Conservation (phyloP, 2,113 vertebrate genomes). For the Ondatra zibethicus region DNA sequence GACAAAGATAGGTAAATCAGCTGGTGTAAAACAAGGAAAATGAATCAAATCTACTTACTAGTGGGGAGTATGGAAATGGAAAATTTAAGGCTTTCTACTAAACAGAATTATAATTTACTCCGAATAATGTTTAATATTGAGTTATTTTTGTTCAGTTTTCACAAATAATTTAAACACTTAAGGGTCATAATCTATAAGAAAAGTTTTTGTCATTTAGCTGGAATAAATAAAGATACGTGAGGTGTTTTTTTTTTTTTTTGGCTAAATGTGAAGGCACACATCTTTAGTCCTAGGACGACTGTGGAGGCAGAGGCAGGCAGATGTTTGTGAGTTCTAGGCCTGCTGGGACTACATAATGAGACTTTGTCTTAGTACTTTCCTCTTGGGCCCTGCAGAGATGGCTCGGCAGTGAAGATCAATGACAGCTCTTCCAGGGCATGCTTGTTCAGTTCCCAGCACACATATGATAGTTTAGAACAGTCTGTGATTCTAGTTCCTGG, state of each 20-base stretch:
- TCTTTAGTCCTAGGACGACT: neutral
- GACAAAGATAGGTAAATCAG: neutral
- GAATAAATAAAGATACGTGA: neutral
- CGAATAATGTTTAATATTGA: neutral
- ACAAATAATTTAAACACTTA: slow-evolving; percentile 16
- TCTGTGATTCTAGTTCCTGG: neutral
- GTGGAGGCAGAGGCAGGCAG: neutral
- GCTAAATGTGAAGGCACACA: neutral
- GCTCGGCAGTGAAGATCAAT: neutral
- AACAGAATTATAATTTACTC: neutral
- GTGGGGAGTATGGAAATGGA: neutral
- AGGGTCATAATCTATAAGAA: neutral
- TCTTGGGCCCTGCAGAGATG: neutral
- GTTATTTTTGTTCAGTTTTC: neutral
- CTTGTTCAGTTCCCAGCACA: neutral
- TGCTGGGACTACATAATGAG: neutral
- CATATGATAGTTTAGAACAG: neutral
- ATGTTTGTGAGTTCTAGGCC: neutral
- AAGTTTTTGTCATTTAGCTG: neutral
- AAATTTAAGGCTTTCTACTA: neutral
- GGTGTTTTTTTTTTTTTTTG: neutral
- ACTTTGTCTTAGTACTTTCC: neutral
- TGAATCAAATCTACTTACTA: neutral
- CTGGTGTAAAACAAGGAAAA: neutral
- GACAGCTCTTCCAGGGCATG: neutral